Evolutionary conservation across 2,888 invertebrate genomes (phyloP).

Genomic region (Lasiommata megera): DNA sequence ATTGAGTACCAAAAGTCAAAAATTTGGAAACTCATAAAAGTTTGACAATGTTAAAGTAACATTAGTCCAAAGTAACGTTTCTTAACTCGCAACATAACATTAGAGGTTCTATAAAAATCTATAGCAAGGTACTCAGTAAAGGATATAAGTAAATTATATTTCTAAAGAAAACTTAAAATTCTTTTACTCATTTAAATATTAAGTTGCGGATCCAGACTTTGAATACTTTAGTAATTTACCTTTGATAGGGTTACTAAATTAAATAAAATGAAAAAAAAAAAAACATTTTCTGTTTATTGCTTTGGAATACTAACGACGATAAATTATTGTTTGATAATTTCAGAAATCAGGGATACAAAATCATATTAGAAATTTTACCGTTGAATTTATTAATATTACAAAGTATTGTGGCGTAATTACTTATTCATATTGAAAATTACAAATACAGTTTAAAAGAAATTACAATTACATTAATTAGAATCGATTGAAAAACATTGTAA

Average conservation of each 20-base stretch:
- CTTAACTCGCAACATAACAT: too few relatives aligned
- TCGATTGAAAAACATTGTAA: conserved; percentile 23
- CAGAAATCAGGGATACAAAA: neutral
- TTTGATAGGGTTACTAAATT: neutral
- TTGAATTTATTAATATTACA: neutral
- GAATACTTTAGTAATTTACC: too few relatives aligned
- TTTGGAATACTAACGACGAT: neutral
- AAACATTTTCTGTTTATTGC: neutral
- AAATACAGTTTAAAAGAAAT: conserved; percentile 9
- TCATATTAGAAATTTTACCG: neutral
- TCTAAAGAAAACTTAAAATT: too few relatives aligned
- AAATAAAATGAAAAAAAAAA: neutral
- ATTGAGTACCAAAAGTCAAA: too few relatives aligned
- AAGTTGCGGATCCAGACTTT: too few relatives aligned
- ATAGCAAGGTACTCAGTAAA: too few relatives aligned
- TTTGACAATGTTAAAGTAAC: too few relatives aligned
- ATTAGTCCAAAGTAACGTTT: too few relatives aligned
- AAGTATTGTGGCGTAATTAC: neutral
- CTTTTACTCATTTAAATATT: neutral
- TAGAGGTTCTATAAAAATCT: too few relatives aligned
- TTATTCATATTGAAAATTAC: conserved; percentile 1
- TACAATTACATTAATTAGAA: conserved; percentile 14
- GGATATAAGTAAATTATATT: too few relatives aligned
- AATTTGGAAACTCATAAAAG: too few relatives aligned
- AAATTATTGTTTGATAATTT: too few relatives aligned